Evolutionary conservation across 2,888 invertebrate genomes (phyloP), one percentile per base, ranked within the genome.

Genomic region (Euspilapteryx auroguttella): DNA sequence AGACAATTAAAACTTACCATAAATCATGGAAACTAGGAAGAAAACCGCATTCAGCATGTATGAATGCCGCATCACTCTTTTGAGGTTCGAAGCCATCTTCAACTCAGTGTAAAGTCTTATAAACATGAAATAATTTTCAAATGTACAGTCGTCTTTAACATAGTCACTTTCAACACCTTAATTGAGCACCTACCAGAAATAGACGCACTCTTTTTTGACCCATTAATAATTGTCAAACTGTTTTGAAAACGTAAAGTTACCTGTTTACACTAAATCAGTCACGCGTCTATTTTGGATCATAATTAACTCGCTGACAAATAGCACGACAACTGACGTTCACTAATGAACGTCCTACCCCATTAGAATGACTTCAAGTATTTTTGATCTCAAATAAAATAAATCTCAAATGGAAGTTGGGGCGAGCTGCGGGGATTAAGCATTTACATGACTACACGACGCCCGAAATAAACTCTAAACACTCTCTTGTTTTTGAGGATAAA

Each of bases 271-370:
- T 62, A 61, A 62, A 62, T 55, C 55, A 56, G 56, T 66, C 66
- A 61, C 49, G 59, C n/a, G 51, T 57, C 53, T 53, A 57, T 55
- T 51, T 51, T 44, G 49, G 43, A 45, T 38, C 38, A 37, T 57
- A 59, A 66, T 66, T 63, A 69, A 62, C 57, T 44, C 55, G 61
- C 50, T 63, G 66, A 73, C 68, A 65, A 66, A 71, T 65, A 50
- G 53, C 53, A 48, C 52, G 55, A 62, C 49, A 62, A 62, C 51
- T 49, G 41, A 45, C 43, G 39, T 45, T 48, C 47, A 55, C 45
- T 59, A 58, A 58, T 51, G 47, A 55, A 58, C 58, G 62, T 48
- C 54, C 38, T 47, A 42, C 47, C 55, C 49, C 42, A 51, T 49
- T 34, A 33, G 44, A 40, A 42, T 40, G 40, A 42, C 35, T 47